phyloP scores from a whole-genome alignment of 2,797 vertebrate genomes.

The Heliangelus exortis region DNA sequence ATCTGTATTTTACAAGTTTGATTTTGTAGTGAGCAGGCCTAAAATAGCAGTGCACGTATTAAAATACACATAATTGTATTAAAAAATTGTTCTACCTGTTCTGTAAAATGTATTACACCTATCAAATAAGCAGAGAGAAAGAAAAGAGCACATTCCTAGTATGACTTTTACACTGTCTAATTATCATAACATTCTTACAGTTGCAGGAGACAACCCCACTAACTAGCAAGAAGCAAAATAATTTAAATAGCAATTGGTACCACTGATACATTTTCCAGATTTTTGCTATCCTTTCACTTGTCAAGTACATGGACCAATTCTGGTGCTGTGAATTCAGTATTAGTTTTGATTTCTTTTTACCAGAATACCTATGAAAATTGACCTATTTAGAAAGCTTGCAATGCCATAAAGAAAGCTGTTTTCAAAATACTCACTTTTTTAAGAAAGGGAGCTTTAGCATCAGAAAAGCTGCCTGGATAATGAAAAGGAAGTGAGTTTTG shows the following conservation, averaged over 20 bases:
- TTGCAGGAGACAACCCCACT: neutral
- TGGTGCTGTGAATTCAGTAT: neutral
- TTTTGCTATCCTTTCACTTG: neutral
- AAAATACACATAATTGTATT: neutral
- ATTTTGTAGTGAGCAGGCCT: neutral
- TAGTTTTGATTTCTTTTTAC: conserved; percentile 3
- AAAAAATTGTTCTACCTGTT: conserved; percentile 4
- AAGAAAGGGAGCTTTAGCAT: neutral
- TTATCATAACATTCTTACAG: conserved; percentile 10
- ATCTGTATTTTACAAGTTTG: neutral
- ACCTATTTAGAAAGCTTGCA: neutral
- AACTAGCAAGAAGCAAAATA: neutral
- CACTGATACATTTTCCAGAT: neutral
- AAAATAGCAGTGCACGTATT: neutral
- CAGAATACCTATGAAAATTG: neutral
- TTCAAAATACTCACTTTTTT: neutral
- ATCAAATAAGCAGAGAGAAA: neutral
- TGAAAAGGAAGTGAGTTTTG: neutral
- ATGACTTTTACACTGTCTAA: neutral
- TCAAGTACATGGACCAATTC: neutral
- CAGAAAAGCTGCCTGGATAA: neutral
- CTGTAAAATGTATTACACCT: neutral
- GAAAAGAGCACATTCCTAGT: neutral
- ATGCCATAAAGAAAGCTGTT: neutral
- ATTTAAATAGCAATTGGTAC: neutral